Base-by-base conservation (phyloP, 2,113 vertebrate species). In the Crocuta crocuta region DNA sequence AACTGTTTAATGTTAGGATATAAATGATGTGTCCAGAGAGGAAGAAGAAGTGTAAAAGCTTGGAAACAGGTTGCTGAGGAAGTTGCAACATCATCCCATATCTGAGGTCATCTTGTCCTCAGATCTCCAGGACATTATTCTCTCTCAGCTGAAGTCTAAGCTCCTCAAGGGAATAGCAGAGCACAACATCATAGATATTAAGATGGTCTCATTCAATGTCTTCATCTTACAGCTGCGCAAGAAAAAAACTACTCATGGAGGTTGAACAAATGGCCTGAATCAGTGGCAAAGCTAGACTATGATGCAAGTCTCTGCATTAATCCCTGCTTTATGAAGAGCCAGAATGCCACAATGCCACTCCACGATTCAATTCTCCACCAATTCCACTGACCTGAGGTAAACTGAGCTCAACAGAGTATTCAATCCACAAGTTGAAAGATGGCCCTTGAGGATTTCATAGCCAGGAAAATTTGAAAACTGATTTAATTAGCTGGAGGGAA, bases 101-200 rank as follows among this genome's bases (percentile, higher is more conserved):
- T 79, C 70, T 94, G 71, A 96, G 97, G 96, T 97, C 97, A 98
- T 95, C 95, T 31, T 97, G 97, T 96, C 89, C 95, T 96, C 88
- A 71, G 21, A 96, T 95, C 71, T 66, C 50, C 76, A 96, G 92
- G 96, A 92, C 80, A 95, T 92, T 95, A 91, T 97, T 95, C 76
- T 90, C 91, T 55, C 80, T 87, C 24, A 97, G 45, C 23, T 91
- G 80, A 97, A 90, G 71, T 48, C 13, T 73, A 83, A 45, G 33
- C 65, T 81, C 93, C 86, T 66, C 74, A 43, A 84, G 58, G 80
- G 81, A 79, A 81, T 4, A 28, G 68, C 9, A 70, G 74, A 92
- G 7, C 48, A 88, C 71, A 89, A 89, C 74, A 71, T 80, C 16
- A 53, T 53, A 84, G 10, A 81, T 80, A 90, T 84, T 48, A 84